phyloP scores from a whole-genome alignment of 2,888 invertebrate species.

The Phaonia tiefii region DNA sequence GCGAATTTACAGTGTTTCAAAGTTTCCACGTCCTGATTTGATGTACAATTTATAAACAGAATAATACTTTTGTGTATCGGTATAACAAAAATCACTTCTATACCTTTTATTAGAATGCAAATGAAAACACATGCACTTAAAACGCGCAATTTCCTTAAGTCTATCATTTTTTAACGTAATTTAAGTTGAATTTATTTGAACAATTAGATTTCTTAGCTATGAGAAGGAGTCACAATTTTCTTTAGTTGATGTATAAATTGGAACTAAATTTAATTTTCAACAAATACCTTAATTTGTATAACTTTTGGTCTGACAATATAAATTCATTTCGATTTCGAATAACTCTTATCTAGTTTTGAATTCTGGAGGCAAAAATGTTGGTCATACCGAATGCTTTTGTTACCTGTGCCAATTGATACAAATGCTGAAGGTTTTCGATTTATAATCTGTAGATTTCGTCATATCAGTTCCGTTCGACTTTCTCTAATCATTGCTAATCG shows the following conservation, averaged over 20 bases:
- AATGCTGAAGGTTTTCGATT: background rate
- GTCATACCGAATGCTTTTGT: background rate
- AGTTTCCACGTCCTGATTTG: too few species aligned
- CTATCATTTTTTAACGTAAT: conserved; percentile 25
- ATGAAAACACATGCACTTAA: conserved; percentile 23
- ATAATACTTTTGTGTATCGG: too few species aligned
- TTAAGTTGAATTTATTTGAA: background rate
- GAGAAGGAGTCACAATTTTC: conserved; percentile 29
- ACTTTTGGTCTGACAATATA: background rate
- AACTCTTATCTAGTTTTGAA: too few species aligned
- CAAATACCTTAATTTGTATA: background rate
- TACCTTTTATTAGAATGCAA: conserved; percentile 50
- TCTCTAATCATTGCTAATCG: conserved; percentile 30
- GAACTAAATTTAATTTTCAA: conserved; percentile 40
- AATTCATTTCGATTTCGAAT: conserved; percentile 41
- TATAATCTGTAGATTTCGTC: background rate
- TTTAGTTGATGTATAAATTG: conserved; percentile 16
- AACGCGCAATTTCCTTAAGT: conserved; percentile 20
- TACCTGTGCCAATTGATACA: conserved; percentile 19
- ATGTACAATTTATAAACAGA: too few species aligned
- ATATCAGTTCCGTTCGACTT: background rate
- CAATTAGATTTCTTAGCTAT: background rate
- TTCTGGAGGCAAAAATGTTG: too few species aligned
- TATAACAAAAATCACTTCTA: too few species aligned
- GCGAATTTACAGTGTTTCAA: too few species aligned